Evolutionary conservation across 2,113 vertebrate genomes (phyloP).

Genomic region (Dascyllus trimaculatus): DNA sequence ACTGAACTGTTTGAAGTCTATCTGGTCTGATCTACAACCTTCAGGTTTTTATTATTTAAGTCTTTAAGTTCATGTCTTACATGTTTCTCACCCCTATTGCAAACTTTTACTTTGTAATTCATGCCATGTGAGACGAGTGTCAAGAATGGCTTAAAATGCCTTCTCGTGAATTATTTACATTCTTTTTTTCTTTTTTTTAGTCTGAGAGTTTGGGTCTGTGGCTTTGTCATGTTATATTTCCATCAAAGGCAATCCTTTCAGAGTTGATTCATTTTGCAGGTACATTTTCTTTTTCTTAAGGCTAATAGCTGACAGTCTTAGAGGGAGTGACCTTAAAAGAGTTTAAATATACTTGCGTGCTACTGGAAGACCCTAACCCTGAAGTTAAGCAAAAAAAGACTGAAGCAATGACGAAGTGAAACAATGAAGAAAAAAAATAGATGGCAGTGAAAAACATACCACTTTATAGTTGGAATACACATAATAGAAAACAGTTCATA

Average conservation of each 20-base stretch:
- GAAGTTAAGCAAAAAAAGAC: too few relatives aligned
- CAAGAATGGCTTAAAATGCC: slow-evolving; percentile 39
- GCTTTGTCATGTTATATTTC: slow-evolving; percentile 64
- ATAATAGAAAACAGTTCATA: neutral
- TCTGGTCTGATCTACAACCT: neutral
- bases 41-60: neutral
- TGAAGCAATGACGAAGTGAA: neutral
- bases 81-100: neutral
- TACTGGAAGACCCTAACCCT: neutral
- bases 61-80: neutral
- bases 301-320: slow-evolving; percentile 32
- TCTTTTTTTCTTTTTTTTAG: slow-evolving; percentile 33
- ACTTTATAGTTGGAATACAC: too few relatives aligned
- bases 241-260: slow-evolving; percentile 55
- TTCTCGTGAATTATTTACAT: slow-evolving; percentile 63
- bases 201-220: slow-evolving; percentile 53
- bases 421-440: neutral
- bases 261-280: slow-evolving; percentile 45
- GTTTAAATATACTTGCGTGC: neutral
- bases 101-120: slow-evolving; percentile 17
- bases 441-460: too few relatives aligned
- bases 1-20: slow-evolving; percentile 15
- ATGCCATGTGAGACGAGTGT: slow-evolving; percentile 34
- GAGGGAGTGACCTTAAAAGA: neutral
- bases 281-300: slow-evolving; percentile 29